Evolutionary conservation across 2,113 vertebrate species (phyloP).

Genomic region (Cinclus cinclus): DNA sequence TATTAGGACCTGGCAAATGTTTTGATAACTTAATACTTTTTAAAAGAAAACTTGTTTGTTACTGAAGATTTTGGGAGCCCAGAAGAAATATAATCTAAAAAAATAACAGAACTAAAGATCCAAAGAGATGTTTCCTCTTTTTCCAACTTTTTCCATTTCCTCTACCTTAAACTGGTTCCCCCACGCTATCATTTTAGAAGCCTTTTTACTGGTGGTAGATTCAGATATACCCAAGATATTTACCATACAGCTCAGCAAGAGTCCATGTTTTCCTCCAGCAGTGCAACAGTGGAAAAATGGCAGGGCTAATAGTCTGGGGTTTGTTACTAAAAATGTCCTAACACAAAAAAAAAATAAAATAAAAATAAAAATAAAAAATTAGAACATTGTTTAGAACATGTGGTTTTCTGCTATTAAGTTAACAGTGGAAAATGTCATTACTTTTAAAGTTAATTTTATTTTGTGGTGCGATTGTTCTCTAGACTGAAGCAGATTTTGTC

Average conservation of each 20-base stretch:
- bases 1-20: constrained; percentile 45
- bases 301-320: constrained; percentile 3
- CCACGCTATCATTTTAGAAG: neutral
- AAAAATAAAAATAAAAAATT: neutral
- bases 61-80: neutral
- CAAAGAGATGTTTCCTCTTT: constrained; percentile 50
- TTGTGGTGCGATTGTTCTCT: constrained; percentile 39
- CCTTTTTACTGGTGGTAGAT: constrained; percentile 16
- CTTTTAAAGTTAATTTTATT: constrained; percentile 57
- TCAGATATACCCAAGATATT: constrained; percentile 18
- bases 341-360: neutral
- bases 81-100: constrained; percentile 53
- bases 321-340: constrained; percentile 31
- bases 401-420: constrained; percentile 57
- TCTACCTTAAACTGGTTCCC: neutral
- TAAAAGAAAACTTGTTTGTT: constrained; percentile 52
- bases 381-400: constrained; percentile 47
- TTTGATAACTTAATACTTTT: constrained; percentile 59
- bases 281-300: constrained; percentile 41
- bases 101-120: constrained; percentile 32
- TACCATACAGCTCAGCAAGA: neutral
- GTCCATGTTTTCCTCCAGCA: neutral
- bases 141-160: constrained; percentile 37
- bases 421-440: constrained; percentile 44
- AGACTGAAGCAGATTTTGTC: constrained; percentile 20